Evolutionary conservation across 2,888 invertebrate species (phyloP).

Genomic region (Pyrgus malvae): DNA sequence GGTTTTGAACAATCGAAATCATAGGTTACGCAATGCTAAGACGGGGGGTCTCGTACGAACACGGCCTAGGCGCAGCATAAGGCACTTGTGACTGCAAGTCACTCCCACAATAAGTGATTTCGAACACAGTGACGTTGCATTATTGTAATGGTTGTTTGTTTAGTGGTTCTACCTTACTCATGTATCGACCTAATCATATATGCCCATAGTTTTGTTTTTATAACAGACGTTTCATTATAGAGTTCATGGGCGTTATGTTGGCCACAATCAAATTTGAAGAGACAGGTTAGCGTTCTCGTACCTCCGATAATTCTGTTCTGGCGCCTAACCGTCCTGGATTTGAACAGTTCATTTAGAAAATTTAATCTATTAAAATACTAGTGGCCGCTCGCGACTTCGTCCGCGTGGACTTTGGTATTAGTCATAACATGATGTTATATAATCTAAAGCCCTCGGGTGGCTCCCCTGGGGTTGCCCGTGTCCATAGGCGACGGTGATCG

Average conservation of each 20-base stretch:
- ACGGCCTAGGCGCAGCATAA: conserved; percentile 55
- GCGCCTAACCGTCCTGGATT: conserved; percentile 67
- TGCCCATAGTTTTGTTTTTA: conserved; percentile 81
- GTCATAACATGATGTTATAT: too few species aligned
- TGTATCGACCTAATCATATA: conserved; percentile 81
- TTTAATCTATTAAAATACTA: conserved; percentile 34
- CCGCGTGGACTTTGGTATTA: too few species aligned
- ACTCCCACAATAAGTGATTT: conserved; percentile 80
- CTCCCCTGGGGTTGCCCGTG: too few species aligned
- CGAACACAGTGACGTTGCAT: conserved; percentile 73
- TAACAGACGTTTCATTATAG: conserved; percentile 76
- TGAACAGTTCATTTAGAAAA: conserved; percentile 44
- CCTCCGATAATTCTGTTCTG: conserved; percentile 71
- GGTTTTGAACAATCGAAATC: conserved; percentile 34
- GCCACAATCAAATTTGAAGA: conserved; percentile 79
- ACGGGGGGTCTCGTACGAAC: conserved; percentile 45
- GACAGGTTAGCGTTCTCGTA: conserved; percentile 71
- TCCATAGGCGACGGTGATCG: too few species aligned
- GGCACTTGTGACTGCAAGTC: conserved; percentile 75
- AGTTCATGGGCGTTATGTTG: conserved; percentile 80
- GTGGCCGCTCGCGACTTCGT: too few species aligned
- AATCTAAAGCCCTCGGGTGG: too few species aligned
- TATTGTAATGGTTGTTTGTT: conserved; percentile 81
- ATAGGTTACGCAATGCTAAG: conserved; percentile 41
- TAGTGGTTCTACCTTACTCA: conserved; percentile 80